Base-by-base conservation (phyloP, 92 coral and sea anemone species). In the Desmophyllum pertusum region DNA sequence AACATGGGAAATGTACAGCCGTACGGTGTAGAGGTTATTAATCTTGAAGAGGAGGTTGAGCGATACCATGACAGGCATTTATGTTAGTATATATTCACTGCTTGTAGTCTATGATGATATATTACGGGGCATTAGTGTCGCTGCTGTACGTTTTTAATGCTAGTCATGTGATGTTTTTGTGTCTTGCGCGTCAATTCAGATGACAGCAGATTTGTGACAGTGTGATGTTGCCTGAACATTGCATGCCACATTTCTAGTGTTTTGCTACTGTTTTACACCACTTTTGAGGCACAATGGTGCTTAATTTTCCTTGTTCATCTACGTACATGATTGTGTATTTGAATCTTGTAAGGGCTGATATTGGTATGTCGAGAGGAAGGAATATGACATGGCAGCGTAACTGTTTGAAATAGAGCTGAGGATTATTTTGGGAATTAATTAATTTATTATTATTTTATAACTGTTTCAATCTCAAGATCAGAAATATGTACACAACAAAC, bases 1-100 rank as follows among this genome's bases (percentile, higher is more conserved):
- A 39, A 62, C 27, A 50, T 67, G 37, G 43, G 66, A 52, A 70
- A 57, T 53, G 78, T 25, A 40, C 70, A 5, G 0, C 17, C 48
- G 0, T 11, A 40, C 81, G 30, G n/a, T 5, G 70, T 29, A 31
- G 25, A 77, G 70, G 70, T 25, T 38, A n/a, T 38, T 5, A 15
- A 61, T n/a, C 45, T 5, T 57, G 48, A 77, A 61, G 71, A 77
- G 25, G 30, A 76, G 68, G 40, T 25, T 0, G 51, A 39, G 10
- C 50, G 10, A 6, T 15, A 37, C 5, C 29, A 21, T 40, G 51
- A 57, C 29, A 39, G 36, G 48, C 31, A 14, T 4, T 40, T 57
- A 35, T 76, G 69, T 55, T 76, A 55, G 67, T 50, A 74, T 46
- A 33, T 36, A 67, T 52, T 75, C 40, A 33, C n/a, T 21, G 15